Evolutionary conservation across 2,797 vertebrate species (phyloP), one percentile per base, ranked within the genome.

Genomic region (Balearica regulorum): DNA sequence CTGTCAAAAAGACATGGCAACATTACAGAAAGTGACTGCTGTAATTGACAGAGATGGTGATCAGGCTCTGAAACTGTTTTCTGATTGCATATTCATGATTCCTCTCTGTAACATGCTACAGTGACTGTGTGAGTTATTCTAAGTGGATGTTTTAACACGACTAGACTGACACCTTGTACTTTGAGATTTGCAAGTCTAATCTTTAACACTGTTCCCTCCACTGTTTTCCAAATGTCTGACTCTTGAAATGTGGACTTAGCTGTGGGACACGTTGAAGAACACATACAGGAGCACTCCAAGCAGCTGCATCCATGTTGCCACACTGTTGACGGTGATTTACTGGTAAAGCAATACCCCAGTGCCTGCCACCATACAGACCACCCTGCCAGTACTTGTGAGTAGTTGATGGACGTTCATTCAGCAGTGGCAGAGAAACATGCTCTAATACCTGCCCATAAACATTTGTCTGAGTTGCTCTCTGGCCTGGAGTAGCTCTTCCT

Each of bases 51-150:
- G 97, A 96, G 89, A 96, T 96, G 96, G 94, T 94, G 97, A 97
- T 98, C 97, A 97, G 91, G 48, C 90, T 97, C 80, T 90, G 78
- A 96, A 97, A 97, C 95, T 91, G 96, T 96, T 97, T 97, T 97
- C 97, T 96, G 89, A 97, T 98, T 98, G 97, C 97, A 98, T 98
- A 98, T 98, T 98, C 98, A 98, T 98, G 96, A 98, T 94, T 96
- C 61, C 43, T 96, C 79, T 94, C 89, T 96, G 82, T 96, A 97
- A 96, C 95, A 94, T 79, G 84, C 94, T 94, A 76, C 87, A 97
- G 97, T 97, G 97, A 93, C 92, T 93, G 61, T 89, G 89, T 96
- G 96, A 98, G 94, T 94, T 98, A 95, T 96, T 98, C 96, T 96
- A 97, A 97, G 95, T 11, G 44, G 93, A 95, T 97, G 88, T 97